Base-by-base conservation (phyloP, 1,140 invertebrate genomes). In the Vanessa atalanta region DNA sequence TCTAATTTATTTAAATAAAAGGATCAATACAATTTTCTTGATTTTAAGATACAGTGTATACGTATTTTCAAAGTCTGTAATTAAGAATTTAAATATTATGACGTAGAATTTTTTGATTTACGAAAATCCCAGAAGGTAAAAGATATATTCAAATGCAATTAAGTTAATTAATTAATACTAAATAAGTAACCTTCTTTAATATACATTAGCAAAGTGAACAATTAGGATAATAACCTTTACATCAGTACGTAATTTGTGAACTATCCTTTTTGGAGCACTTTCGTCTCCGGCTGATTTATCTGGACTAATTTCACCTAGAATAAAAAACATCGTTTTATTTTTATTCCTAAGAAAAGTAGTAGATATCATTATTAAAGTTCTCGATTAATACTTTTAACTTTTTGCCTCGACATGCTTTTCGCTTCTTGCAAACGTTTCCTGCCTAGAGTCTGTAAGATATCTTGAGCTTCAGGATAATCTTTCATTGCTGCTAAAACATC, bases 391-490 rank as follows among this genome's bases (percentile, higher is more conserved):
- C 88, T 86, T 87, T 91, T 93, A 48, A 76, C 80, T 76, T 86
- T 82, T 61, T 88, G 79, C 51, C 88, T 84, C 0, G 88, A 91
- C 88, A 87, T 93, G 81, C 84, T 94, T 80, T 88, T 93, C 2
- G 86, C 97, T 88, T 98, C 97, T 95, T 97, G 97, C n/a, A 98
- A 90, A 1, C 97, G 94, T 82, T 98, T 98, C 31, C 97, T 94
- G 0, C 97, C 97, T 3, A 98, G 93, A 15, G 95, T 97, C 85
- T 98, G 97, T 3, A 98, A 93, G 66, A 98, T 98, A 85, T 98
- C 98, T 92, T 99, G 97, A 0, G 98, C 98, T 89, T 99, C 98
- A 0, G 98, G 98, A 82, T 99, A 99, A 88, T 99, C 98, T 88
- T 98, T 99, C 95, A 99, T 98, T 3, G 98, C 98, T 0, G 96